phyloP scores from a whole-genome alignment of 2,113 vertebrate species.

The Pelobates fuscus region DNA sequence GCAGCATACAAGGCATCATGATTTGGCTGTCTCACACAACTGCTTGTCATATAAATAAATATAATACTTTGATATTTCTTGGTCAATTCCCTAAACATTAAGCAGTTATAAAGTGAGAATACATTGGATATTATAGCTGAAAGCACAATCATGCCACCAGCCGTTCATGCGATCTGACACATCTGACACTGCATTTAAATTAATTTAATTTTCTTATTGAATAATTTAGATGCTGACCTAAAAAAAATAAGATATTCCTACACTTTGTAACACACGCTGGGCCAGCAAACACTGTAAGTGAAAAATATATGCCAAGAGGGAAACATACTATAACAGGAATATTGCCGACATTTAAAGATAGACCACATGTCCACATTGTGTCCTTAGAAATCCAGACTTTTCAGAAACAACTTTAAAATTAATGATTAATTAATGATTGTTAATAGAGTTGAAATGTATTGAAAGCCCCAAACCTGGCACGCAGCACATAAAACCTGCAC shows the following conservation, averaged over 20 bases:
- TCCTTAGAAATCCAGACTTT: too few relatives aligned
- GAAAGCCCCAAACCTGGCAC: too few relatives aligned
- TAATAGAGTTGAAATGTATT: too few relatives aligned
- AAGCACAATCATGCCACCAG: constrained; percentile 28
- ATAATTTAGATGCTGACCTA: constrained; percentile 22
- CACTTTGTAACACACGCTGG: constrained; percentile 20
- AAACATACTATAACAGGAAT: too few relatives aligned
- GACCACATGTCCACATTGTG: too few relatives aligned
- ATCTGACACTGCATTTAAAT: constrained; percentile 23
- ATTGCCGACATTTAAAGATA: too few relatives aligned
- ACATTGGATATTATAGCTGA: constrained; percentile 44
- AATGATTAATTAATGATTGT: too few relatives aligned
- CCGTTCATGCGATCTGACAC: constrained; percentile 22
- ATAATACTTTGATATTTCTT: constrained; percentile 33
- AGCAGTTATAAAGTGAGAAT: constrained; percentile 28
- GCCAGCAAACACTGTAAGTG: not conserved
- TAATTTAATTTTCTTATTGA: constrained; percentile 34
- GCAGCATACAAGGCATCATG: constrained; percentile 1
- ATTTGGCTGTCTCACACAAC: not conserved
- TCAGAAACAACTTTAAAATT: too few relatives aligned
- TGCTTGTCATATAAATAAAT: constrained; percentile 34
- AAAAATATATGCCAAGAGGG: too few relatives aligned
- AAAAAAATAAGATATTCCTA: constrained; percentile 3
- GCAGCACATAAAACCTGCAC: too few relatives aligned
- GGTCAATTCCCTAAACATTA: constrained; percentile 36